Evolutionary conservation across 2,888 invertebrate genomes (phyloP), one percentile per base, ranked within the genome.

Genomic region (Caradrina kadenii): DNA sequence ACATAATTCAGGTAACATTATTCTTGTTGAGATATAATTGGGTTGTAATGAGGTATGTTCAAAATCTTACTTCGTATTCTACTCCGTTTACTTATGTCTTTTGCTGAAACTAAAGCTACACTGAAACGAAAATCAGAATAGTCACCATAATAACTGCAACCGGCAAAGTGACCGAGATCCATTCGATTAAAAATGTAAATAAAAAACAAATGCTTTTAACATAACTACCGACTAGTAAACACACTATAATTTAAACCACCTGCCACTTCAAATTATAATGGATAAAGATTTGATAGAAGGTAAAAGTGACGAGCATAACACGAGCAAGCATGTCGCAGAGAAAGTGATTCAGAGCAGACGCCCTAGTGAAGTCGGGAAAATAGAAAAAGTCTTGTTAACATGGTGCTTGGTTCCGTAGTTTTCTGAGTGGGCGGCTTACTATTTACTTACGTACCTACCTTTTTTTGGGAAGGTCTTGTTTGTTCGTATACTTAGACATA

Each of bases 261-360:
- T 45, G 26, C 22, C 22, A 22, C 26, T 76, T 52, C 17, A 69
- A 39, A 56, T 21, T 10, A 49, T 55, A 7, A 0, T 56, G 49
- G 4, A 42, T 15, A 11, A 17, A 50, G 56, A 42, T 53, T 19
- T 52, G n/a, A 52, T 7, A 39, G 42, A 70, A 73, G 49, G 60
- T 69, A 80, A 78, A 69, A 75, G 81, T 67, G 55, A 7, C 59
- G 26, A 52, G 39, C 4, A 1, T 53, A 56, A 66, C 54, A 22
- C 54, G 19, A 59, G 10, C 31, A 31, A 50, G 22, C 60, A 63
- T 71, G 63, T 73, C 52, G 62, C 69, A 84, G 87, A 81, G 87
- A 87, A 87, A 87, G 87, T 83, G 69, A 63, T 66, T 69, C 62
- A 59, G 59, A 79, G 64, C 72, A 60, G 75, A 76, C 63, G 67